Evolutionary conservation across 1,140 invertebrate genomes (phyloP).

Genomic region (Papilio helenus): DNA sequence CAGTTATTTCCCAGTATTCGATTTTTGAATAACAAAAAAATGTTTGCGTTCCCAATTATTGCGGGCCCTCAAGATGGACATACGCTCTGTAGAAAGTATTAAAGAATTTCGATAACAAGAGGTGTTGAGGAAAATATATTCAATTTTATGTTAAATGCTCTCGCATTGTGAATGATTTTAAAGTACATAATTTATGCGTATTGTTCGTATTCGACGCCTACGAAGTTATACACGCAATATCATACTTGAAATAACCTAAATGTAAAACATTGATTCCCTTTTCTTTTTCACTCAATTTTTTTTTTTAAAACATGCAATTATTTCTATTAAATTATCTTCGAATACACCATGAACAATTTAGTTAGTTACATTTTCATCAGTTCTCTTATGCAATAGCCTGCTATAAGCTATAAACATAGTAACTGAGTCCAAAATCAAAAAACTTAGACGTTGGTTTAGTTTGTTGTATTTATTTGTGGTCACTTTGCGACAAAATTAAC

Average conservation of each 20-base stretch:
- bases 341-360: no score
- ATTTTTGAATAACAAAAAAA: conserved; percentile 21
- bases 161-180: conserved; percentile 19
- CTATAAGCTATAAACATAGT: background rate
- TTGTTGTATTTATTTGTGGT: background rate
- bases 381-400: no score
- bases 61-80: background rate
- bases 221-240: background rate
- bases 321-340: no score
- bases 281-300: no score
- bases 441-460: background rate
- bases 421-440: background rate
- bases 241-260: background rate
- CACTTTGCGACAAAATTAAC: background rate
- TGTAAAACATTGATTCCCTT: no score
- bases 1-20: conserved; percentile 23
- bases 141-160: background rate
- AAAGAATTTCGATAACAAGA: conserved; percentile 22
- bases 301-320: no score
- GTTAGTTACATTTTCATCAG: no score
- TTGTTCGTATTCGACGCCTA: conserved; percentile 10
- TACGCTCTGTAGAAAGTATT: background rate
- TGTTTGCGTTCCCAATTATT: conserved; percentile 16
- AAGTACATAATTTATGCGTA: conserved; percentile 9
- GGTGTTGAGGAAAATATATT: conserved; percentile 3